These are phyloP conservation scores for Cataglyphis altisquamis DNA, from an alignment of 2,888 invertebrate species.

Conservation along the genomic window DNA sequence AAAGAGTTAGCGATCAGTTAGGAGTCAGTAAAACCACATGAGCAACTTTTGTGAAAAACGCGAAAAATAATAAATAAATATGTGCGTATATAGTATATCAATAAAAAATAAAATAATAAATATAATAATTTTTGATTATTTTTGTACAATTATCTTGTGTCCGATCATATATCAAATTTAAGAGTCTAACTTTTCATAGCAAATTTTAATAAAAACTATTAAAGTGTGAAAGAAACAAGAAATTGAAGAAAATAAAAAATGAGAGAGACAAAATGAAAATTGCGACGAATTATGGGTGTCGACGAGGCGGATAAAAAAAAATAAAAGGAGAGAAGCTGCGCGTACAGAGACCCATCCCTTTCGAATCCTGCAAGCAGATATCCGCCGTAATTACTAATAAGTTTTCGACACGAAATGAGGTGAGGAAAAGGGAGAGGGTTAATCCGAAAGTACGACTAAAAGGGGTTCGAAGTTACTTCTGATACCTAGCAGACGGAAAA, in stretches of 20 bases:
- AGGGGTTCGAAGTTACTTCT: slow-evolving; percentile 75
- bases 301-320: slow-evolving; percentile 52
- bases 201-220: slow-evolving; percentile 80
- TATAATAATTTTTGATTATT: background rate
- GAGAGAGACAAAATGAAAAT: slow-evolving; percentile 53
- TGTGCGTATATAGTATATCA: background rate
- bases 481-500: slow-evolving; percentile 75
- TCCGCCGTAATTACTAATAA: slow-evolving; percentile 86
- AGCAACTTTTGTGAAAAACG: background rate
- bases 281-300: slow-evolving; percentile 39
- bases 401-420: slow-evolving; percentile 86
- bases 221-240: slow-evolving; percentile 79
- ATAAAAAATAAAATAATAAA: background rate
- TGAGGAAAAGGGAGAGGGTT: slow-evolving; percentile 86
- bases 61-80: background rate
- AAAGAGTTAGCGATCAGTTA: slow-evolving; percentile 21
- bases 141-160: background rate
- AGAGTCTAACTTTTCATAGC: background rate
- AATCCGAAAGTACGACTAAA: slow-evolving; percentile 86
- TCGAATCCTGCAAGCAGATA: slow-evolving; percentile 83
- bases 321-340: slow-evolving; percentile 59
- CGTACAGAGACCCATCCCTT: slow-evolving; percentile 70
- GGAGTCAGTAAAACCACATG: background rate
- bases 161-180: background rate
- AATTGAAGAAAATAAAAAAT: slow-evolving; percentile 74